Conservation (phyloP, 2,113 vertebrate genomes). For the Chascanopsetta lugubris region DNA sequence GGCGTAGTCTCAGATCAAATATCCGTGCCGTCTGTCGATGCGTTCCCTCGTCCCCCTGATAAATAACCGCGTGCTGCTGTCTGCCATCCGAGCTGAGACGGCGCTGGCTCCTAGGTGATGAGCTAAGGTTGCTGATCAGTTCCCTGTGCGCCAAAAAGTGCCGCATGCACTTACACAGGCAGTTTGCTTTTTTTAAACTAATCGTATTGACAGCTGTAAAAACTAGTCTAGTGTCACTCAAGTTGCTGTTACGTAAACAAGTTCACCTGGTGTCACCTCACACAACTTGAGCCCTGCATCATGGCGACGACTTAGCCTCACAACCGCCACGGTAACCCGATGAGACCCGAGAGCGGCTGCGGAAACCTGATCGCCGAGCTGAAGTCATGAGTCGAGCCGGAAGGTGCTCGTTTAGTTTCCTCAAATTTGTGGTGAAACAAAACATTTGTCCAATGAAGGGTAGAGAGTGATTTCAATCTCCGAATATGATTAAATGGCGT, state of each 20-base stretch:
- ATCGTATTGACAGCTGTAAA: too few relatives aligned
- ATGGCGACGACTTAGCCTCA: background rate
- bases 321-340: slow-evolving; percentile 34
- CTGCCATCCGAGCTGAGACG: slow-evolving; percentile 3
- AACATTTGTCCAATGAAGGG: slow-evolving; percentile 27
- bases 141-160: slow-evolving; percentile 12
- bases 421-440: slow-evolving; percentile 34
- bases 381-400: slow-evolving; percentile 34
- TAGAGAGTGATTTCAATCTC: slow-evolving; percentile 6
- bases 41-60: slow-evolving; percentile 48
- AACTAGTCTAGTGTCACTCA: slow-evolving; percentile 15
- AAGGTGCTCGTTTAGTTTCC: slow-evolving; percentile 43
- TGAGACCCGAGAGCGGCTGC: slow-evolving; percentile 5
- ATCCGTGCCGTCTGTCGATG: slow-evolving; percentile 43
- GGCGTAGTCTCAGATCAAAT: slow-evolving; percentile 53
- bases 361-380: slow-evolving; percentile 49
- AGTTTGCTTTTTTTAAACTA: too few relatives aligned
- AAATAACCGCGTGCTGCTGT: slow-evolving; percentile 47
- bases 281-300: slow-evolving; percentile 22
- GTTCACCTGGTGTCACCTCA: slow-evolving; percentile 19
- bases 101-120: slow-evolving; percentile 19
- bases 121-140: slow-evolving; percentile 36
- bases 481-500: slow-evolving; percentile 43
- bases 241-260: background rate
- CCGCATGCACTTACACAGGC: background rate